phyloP scores from a whole-genome alignment of 2,113 vertebrate species.

The Sapayoa aenigma region DNA sequence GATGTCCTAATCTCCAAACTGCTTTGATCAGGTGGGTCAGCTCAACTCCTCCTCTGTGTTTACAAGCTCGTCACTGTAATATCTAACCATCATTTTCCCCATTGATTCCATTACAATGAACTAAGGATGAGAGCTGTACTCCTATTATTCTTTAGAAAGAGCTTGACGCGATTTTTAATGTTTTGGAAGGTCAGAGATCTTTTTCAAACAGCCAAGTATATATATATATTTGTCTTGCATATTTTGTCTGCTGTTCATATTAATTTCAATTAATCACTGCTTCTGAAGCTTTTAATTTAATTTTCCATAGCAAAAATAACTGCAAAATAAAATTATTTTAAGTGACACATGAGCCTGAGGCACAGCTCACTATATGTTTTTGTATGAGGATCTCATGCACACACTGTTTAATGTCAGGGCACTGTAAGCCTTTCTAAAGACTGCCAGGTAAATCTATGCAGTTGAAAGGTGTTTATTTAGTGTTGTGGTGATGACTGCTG shows the following conservation, averaged over 20 bases:
- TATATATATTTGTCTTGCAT: not conserved
- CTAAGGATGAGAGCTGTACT: not conserved
- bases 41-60: not conserved
- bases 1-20: not conserved
- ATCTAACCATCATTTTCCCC: not conserved
- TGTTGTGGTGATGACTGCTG: not conserved
- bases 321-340: not conserved
- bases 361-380: not conserved
- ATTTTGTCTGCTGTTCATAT: not conserved
- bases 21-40: not conserved
- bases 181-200: not conserved
- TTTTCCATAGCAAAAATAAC: not conserved
- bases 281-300: not conserved
- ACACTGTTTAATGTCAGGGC: not conserved
- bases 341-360: not conserved
- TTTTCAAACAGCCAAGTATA: not conserved
- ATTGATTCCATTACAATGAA: not conserved
- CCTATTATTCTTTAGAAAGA: not conserved
- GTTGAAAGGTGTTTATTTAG: not conserved
- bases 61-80: not conserved
- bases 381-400: not conserved
- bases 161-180: not conserved
- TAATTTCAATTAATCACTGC: not conserved
- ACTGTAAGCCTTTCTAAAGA: not conserved
- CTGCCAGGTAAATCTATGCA: not conserved